phyloP scores from a whole-genome alignment of 2,113 vertebrate species.

The Tapirus terrestris region DNA sequence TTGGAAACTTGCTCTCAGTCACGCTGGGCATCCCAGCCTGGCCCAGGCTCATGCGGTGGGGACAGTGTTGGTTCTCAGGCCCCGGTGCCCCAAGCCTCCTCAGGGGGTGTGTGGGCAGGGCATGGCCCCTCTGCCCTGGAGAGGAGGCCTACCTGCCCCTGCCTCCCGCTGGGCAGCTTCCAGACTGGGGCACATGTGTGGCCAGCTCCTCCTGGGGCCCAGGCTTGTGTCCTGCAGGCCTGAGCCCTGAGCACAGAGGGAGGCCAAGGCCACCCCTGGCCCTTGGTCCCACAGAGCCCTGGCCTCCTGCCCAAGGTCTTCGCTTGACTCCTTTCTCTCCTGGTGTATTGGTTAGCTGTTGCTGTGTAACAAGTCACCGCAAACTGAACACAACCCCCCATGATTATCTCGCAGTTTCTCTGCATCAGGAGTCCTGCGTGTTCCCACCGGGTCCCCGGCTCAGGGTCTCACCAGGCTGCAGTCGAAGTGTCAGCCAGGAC shows the following conservation, averaged over 20 bases:
- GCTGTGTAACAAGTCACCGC: not conserved
- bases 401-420: not conserved
- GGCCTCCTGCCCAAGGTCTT: not conserved
- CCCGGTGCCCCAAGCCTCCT: rapidly evolving
- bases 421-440: not conserved
- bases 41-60: not conserved
- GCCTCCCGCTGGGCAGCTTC: not conserved
- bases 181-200: rapidly evolving
- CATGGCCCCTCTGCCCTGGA: not conserved
- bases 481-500: not conserved
- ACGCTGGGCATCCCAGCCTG: not conserved
- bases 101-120: not conserved
- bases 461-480: not conserved
- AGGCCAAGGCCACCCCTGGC: not conserved
- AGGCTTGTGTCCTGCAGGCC: not conserved
- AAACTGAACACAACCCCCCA: rapidly evolving
- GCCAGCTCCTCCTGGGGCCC: not conserved
- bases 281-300: not conserved
- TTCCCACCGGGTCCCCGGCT: not conserved
- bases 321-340: too few relatives aligned
- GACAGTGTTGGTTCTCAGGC: not conserved
- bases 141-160: not conserved
- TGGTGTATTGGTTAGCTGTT: not conserved
- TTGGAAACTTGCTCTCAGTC: rapidly evolving
- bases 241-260: not conserved